Conservation (phyloP, 2,797 vertebrate species). For the Molossus alvarezi region DNA sequence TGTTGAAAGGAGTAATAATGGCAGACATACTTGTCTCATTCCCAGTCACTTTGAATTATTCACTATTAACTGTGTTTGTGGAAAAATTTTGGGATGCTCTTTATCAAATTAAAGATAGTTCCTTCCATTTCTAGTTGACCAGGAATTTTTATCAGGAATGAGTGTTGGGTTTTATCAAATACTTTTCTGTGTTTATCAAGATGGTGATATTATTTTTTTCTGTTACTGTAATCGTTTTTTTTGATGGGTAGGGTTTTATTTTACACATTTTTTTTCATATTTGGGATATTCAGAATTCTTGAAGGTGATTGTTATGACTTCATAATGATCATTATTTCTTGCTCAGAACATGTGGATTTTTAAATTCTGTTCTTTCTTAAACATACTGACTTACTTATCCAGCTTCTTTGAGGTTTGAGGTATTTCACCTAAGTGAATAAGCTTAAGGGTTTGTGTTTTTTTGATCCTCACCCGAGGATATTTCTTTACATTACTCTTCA, state of each 20-base stretch:
- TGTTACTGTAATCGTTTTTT: conserved; percentile 29
- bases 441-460: neutral
- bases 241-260: neutral
- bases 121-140: conserved; percentile 15
- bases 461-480: no score
- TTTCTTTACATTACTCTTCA: no score
- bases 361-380: conserved; percentile 4
- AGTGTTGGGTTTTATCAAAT: conserved; percentile 29
- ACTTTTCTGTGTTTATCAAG: neutral
- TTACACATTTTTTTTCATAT: conserved; percentile 3
- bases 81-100: neutral
- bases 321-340: neutral
- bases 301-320: conserved; percentile 1
- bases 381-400: neutral
- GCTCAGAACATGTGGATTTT: conserved; percentile 27
- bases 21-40: conserved; percentile 7
- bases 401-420: neutral
- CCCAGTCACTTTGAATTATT: conserved; percentile 20
- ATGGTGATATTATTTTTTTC: neutral
- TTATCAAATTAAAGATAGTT: neutral
- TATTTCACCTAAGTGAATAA: neutral
- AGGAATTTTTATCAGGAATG: conserved; percentile 17
- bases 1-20: neutral
- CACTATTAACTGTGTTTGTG: neutral
- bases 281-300: conserved; percentile 41